Conservation (phyloP, 35 echinoderm and acorn worm species). For the Patiria miniata region DNA sequence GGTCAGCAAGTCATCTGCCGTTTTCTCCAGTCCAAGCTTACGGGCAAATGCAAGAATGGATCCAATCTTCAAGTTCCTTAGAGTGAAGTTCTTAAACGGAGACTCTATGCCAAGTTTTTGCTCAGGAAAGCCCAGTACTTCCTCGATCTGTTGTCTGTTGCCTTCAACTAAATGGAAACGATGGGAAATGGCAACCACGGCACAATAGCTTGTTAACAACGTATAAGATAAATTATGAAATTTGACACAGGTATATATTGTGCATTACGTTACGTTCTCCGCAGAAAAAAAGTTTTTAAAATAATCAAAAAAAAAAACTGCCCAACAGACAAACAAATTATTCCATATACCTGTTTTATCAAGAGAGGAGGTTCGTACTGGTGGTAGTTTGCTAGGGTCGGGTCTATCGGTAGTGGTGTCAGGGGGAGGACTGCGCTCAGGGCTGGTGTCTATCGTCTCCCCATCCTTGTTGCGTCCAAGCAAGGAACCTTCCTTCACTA, state of each 20-base stretch:
- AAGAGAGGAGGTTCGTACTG: neutral
- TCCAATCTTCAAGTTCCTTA: slow-evolving; percentile 23
- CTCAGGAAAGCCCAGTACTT: slow-evolving; percentile 2
- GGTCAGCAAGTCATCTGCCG: neutral
- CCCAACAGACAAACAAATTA: too few relatives aligned
- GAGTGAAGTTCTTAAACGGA: slow-evolving; percentile 32
- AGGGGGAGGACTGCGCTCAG: neutral
- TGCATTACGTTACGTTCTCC: too few relatives aligned
- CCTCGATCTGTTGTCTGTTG: neutral
- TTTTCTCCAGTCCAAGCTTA: neutral
- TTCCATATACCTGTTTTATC: too few relatives aligned
- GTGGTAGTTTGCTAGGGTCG: neutral
- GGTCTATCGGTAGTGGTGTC: neutral
- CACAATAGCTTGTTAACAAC: too few relatives aligned
- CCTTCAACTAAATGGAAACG: too few relatives aligned
- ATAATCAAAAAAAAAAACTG: too few relatives aligned
- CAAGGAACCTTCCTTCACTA: neutral
- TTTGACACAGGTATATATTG: too few relatives aligned
- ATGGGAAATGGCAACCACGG: too few relatives aligned
- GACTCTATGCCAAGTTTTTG: neutral
- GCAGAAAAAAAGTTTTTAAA: too few relatives aligned
- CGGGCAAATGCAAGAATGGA: slow-evolving; percentile 25
- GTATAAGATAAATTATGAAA: too few relatives aligned
- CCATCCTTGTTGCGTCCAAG: neutral
- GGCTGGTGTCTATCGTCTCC: neutral